Evolutionary conservation across 2,888 invertebrate genomes (phyloP).

Genomic region (Heliconius ismenius): DNA sequence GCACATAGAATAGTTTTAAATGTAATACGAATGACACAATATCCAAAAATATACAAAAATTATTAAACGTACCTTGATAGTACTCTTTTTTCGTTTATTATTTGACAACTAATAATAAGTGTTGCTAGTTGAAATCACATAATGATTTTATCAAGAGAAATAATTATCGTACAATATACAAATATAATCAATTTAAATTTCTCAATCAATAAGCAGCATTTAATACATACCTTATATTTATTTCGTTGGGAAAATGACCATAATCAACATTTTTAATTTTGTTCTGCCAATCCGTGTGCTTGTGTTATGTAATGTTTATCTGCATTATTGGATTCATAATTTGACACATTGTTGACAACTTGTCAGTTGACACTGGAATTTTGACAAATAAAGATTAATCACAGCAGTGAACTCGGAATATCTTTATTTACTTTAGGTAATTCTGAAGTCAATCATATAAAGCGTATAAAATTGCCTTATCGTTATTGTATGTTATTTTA

Average conservation of each 20-base stretch:
- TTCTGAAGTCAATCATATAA: background rate
- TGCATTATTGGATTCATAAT: background rate
- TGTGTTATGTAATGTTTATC: background rate
- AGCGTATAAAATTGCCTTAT: background rate
- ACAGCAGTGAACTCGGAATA: background rate
- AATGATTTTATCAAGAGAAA: no score
- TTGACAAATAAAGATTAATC: background rate
- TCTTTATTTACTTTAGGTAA: background rate
- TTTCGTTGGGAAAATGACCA: background rate
- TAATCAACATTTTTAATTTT: background rate
- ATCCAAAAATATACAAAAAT: constrained; percentile 19
- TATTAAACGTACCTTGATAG: constrained; percentile 22
- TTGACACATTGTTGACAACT: background rate
- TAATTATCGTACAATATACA: no score
- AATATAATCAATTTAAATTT: no score
- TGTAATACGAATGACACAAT: background rate
- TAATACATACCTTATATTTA: background rate
- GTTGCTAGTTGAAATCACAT: constrained; percentile 12
- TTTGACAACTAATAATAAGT: constrained; percentile 32
- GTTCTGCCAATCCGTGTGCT: background rate
- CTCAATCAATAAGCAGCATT: background rate
- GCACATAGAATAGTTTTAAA: background rate
- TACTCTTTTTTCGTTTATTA: constrained; percentile 22
- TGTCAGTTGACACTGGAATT: background rate
- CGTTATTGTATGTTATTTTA: background rate